Evolutionary conservation across 2,797 vertebrate genomes (phyloP).

Genomic region (Malurus splendens): DNA sequence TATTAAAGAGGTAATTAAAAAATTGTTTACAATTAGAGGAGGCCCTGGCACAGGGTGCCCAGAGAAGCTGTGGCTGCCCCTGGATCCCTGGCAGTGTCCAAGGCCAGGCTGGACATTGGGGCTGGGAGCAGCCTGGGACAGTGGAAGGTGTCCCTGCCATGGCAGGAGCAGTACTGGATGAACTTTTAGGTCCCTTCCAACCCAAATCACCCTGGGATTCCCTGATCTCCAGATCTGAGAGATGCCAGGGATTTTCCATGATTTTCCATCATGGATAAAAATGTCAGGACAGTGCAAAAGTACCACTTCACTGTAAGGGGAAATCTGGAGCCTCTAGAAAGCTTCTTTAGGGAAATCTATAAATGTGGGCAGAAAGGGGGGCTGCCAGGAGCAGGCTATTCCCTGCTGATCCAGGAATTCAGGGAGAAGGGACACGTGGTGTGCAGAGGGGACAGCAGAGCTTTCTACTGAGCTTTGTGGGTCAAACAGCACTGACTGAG

Average conservation of each 20-base stretch:
- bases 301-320: rapidly evolving
- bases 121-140: rapidly evolving
- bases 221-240: not conserved
- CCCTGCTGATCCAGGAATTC: not conserved
- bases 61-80: not conserved
- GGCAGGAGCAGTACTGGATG: rapidly evolving
- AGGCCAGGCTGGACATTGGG: rapidly evolving
- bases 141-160: not conserved
- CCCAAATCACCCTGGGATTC: not conserved
- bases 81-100: not conserved
- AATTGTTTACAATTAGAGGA: not conserved
- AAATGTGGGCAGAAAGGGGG: not conserved
- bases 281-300: not conserved
- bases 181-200: rapidly evolving
- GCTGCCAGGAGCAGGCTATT: not conserved
- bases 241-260: not conserved
- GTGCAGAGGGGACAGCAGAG: not conserved
- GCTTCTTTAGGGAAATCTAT: not conserved
- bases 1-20: not conserved
- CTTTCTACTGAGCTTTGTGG: not conserved
- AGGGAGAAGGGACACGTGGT: not conserved
- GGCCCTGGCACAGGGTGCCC: not conserved
- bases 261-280: too few relatives aligned
- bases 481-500: not conserved
- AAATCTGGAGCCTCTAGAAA: not conserved